Evolutionary conservation across 2,888 invertebrate species (phyloP).

Genomic region (Bombylius discolor): DNA sequence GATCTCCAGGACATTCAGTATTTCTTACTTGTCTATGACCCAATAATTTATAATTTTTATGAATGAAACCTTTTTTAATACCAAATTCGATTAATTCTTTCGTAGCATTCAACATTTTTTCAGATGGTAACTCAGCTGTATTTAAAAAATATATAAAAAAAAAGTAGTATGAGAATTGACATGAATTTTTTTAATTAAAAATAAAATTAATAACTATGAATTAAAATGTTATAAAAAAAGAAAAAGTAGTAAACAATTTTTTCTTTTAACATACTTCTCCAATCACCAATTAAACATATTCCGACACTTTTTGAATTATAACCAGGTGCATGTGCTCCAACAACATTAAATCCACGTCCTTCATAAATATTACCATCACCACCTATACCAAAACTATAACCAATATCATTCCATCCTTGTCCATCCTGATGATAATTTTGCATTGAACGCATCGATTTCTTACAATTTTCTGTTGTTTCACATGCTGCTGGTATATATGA

Average conservation of each 20-base stretch:
- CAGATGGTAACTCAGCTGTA: constrained; percentile 46
- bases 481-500: constrained; percentile 52
- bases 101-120: constrained; percentile 43
- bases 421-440: constrained; percentile 48
- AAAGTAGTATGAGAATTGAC: constrained; percentile 8
- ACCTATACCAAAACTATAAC: constrained; percentile 57
- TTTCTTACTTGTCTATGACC: constrained; percentile 49
- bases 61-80: constrained; percentile 46
- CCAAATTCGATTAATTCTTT: constrained; percentile 49
- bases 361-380: constrained; percentile 58
- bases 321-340: constrained; percentile 57
- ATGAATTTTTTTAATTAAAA: background rate
- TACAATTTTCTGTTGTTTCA: constrained; percentile 40
- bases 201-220: background rate
- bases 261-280: constrained; percentile 44
- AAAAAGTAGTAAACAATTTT: background rate
- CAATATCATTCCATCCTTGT: constrained; percentile 56
- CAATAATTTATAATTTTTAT: constrained; percentile 45
- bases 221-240: background rate
- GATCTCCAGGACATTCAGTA: constrained; percentile 56
- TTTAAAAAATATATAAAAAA: constrained; percentile 4
- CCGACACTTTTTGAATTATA: constrained; percentile 58
- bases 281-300: constrained; percentile 59
- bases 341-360: constrained; percentile 54
- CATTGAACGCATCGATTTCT: constrained; percentile 48